Base-by-base conservation (phyloP, 2,113 vertebrate genomes). In the Chaetura pelagica region DNA sequence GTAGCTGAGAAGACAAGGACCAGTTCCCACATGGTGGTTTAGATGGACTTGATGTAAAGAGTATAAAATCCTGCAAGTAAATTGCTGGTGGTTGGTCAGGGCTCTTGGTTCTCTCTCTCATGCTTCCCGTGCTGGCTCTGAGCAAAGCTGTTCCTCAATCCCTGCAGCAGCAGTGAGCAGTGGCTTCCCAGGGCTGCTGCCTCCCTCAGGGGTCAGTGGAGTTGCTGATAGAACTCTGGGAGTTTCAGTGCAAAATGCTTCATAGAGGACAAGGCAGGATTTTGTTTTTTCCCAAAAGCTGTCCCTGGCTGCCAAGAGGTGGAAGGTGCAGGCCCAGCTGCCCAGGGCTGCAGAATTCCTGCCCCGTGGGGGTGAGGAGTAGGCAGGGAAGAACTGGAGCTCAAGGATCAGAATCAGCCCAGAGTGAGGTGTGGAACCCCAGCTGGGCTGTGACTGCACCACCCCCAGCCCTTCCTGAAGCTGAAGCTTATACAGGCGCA, bases 201-300 rank as follows among this genome's bases (percentile, higher is more conserved):
- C 8, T n/a, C 23, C 32, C 48, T 38, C n/a, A 11, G 29, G 62
- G n/a, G 51, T n/a, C n/a, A 6, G 24, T 3, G 46, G 38, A 44
- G 73, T 4, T 55, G 23, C 22, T 16, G 4, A 16, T 1, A 15
- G 40, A 2, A 14, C 15, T 6, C 20, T 29, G 44, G 30, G 19
- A 29, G 13, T 10, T 54, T 48, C 27, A 19, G 71, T 10, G 62
- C 34, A 38, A 10, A 83, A 24, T 0, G 5, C 15, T 54, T n/a
- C 17, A 3, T 18, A 12, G 6, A 52, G 63, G 42, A 8, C 14
- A 46, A 58, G 22, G 30, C 1, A 15, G 34, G 7, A 4, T 38
- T 46, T 29, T 17, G 1, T 9, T 62, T 38, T 38, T 18, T 18
- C 34, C 40, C 24, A 8, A 34, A 0, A 0, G 5, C 1, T 0